Conservation (phyloP, 2,113 vertebrate genomes). For the Hippocampus guttulatus region DNA sequence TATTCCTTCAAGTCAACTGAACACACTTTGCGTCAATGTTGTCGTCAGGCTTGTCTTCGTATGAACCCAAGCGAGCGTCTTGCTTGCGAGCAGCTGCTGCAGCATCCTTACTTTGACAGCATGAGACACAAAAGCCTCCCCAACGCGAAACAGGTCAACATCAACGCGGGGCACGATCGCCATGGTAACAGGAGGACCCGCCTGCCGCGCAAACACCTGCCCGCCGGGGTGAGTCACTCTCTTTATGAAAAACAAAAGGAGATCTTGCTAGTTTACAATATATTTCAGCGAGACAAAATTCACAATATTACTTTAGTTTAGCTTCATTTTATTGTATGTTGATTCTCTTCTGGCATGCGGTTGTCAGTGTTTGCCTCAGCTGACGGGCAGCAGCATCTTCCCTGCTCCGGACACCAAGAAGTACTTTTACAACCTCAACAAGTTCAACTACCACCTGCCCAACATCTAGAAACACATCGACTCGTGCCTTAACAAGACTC, state of each 20-base stretch:
- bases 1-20: too few species aligned
- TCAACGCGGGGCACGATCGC: slow-evolving; percentile 63
- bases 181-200: slow-evolving; percentile 63
- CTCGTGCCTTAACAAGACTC: not conserved
- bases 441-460: slow-evolving; percentile 85
- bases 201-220: slow-evolving; percentile 73
- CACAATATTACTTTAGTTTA: not conserved
- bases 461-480: slow-evolving; percentile 77
- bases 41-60: slow-evolving; percentile 80
- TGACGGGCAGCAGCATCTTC: slow-evolving; percentile 80
- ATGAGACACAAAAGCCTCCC: slow-evolving; percentile 67
- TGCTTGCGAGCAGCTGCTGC: slow-evolving; percentile 84
- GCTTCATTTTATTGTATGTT: not conserved
- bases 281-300: not conserved
- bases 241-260: not conserved
- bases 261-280: not conserved
- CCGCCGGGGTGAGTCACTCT: slow-evolving; percentile 74
- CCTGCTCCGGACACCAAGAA: slow-evolving; percentile 86
- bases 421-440: slow-evolving; percentile 77
- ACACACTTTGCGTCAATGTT: too few species aligned
- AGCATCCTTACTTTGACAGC: slow-evolving; percentile 85
- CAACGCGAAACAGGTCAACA: slow-evolving; percentile 30
- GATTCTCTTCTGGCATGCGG: not conserved
- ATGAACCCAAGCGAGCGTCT: slow-evolving; percentile 87
- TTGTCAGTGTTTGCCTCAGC: slow-evolving; percentile 82